A percentile compares a stretch with the other conserved stretches of the same genome.
phyloP scores from a whole-genome alignment of 2,113 vertebrate species.

The Gracilinanus agilis region DNA sequence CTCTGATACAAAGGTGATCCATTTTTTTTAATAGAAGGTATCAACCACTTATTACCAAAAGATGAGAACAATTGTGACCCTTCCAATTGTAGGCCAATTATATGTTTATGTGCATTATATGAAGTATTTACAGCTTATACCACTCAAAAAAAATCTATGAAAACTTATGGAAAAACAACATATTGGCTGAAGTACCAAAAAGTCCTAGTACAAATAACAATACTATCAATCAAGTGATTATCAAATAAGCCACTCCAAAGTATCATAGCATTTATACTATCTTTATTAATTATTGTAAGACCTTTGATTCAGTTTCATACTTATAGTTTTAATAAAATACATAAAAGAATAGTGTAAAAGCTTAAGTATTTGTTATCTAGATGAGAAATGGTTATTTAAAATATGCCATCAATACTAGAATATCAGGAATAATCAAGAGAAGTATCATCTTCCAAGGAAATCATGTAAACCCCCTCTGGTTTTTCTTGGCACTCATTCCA shows the following conservation, averaged over 20 bases:
- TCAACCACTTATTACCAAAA: not conserved
- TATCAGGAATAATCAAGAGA: not conserved
- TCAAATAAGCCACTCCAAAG: not conserved
- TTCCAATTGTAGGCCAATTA: not conserved
- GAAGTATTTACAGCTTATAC: not conserved
- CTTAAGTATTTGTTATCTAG: not conserved
- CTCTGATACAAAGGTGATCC: not conserved
- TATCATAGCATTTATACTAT: not conserved
- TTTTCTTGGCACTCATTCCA: not conserved
- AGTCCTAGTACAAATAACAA: not conserved
- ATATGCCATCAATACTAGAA: not conserved
- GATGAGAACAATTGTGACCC: not conserved
- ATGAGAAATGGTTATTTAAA: not conserved
- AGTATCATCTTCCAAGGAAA: not conserved
- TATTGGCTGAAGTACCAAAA: not conserved
- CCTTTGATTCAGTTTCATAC: not conserved
- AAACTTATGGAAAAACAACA: not conserved
- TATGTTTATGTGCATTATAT: not conserved
- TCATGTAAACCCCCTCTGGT: not conserved
- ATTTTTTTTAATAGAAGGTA: not conserved
- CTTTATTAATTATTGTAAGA: not conserved
- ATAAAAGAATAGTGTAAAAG: not conserved
- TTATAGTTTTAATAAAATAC: not conserved
- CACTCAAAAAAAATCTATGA: not conserved
- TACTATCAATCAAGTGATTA: not conserved